Evolutionary conservation across 2,888 invertebrate species (phyloP).

Genomic region (Thereva nobilitata): DNA sequence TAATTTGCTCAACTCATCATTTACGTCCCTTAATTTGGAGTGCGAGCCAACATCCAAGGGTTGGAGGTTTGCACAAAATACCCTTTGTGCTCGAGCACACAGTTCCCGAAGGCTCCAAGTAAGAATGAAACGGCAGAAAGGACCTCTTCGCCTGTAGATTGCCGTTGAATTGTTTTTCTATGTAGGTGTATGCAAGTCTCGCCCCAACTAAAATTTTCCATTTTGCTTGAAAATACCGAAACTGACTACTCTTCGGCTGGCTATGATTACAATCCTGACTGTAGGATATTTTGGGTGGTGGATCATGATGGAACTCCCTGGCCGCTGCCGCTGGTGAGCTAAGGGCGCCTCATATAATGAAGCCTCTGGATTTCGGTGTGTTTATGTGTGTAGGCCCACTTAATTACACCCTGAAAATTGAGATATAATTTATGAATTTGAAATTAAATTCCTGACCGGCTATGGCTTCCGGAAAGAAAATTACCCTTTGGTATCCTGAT

Average conservation of each 20-base stretch:
- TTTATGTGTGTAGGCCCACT: slow-evolving; percentile 31
- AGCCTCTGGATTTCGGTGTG: slow-evolving; percentile 27
- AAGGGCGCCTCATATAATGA: slow-evolving; percentile 32
- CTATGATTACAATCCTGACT: slow-evolving; percentile 33
- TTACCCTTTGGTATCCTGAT: background rate
- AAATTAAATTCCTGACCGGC: slow-evolving; percentile 34
- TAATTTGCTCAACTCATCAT: slow-evolving; percentile 42
- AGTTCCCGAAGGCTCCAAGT: background rate
- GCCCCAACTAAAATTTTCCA: slow-evolving; percentile 11
- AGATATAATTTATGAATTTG: slow-evolving; percentile 41
- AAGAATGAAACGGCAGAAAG: background rate
- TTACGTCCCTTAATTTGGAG: slow-evolving; percentile 39
- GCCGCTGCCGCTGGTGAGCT: slow-evolving; percentile 4
- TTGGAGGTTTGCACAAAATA: slow-evolving; percentile 20
- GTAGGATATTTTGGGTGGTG: slow-evolving; percentile 24
- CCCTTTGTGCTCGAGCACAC: background rate
- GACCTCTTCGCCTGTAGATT: slow-evolving; percentile 8
- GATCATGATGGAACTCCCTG: slow-evolving; percentile 19
- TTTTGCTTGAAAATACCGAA: slow-evolving; percentile 20
- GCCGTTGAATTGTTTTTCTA: slow-evolving; percentile 10
- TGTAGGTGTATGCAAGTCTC: slow-evolving; percentile 16
- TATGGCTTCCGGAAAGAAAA: slow-evolving; percentile 27
- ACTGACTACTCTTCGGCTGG: slow-evolving; percentile 18
- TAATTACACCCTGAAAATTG: slow-evolving; percentile 41
- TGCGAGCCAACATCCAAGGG: slow-evolving; percentile 27